These are phyloP conservation scores for Isotomurus palustris DNA, from an alignment of 2,888 invertebrate genomes.

Conservation along the genomic window DNA sequence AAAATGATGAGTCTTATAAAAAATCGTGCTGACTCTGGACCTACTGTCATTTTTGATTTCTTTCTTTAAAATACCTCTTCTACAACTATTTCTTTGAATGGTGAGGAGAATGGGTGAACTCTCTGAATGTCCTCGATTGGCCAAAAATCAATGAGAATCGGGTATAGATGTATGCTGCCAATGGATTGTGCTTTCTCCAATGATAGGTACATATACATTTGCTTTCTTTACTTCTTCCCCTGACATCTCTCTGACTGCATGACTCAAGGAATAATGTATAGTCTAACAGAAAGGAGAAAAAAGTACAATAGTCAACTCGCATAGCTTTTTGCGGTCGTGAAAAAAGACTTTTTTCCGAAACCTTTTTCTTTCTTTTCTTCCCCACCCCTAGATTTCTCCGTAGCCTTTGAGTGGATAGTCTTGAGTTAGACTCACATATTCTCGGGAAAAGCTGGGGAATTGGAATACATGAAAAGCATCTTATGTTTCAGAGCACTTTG, in stretches of 20 bases:
- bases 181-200: too few relatives aligned
- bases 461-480: slow-evolving; percentile 8
- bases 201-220: too few relatives aligned
- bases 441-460: not conserved
- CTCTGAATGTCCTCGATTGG: slow-evolving; percentile 14
- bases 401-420: not conserved
- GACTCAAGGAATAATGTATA: too few relatives aligned
- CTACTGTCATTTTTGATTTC: slow-evolving; percentile 29
- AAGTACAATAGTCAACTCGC: not conserved
- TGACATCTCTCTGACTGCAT: too few relatives aligned
- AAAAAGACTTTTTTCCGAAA: not conserved
- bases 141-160: slow-evolving; percentile 25
- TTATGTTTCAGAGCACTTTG: slow-evolving; percentile 2
- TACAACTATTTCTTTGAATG: not conserved
- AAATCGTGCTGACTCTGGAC: slow-evolving; percentile 8
- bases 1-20: slow-evolving; percentile 37
- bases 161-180: slow-evolving; percentile 5
- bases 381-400: not conserved
- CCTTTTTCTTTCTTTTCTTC: slow-evolving; percentile 5
- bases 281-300: not conserved
- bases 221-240: not conserved
- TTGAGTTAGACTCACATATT: not conserved
- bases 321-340: slow-evolving; percentile 5
- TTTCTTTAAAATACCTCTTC: slow-evolving; percentile 10
- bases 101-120: too few relatives aligned